These are phyloP conservation scores for Zygogramma bicolorata DNA, from an alignment of 2,888 invertebrate genomes.

Conservation along the genomic window DNA sequence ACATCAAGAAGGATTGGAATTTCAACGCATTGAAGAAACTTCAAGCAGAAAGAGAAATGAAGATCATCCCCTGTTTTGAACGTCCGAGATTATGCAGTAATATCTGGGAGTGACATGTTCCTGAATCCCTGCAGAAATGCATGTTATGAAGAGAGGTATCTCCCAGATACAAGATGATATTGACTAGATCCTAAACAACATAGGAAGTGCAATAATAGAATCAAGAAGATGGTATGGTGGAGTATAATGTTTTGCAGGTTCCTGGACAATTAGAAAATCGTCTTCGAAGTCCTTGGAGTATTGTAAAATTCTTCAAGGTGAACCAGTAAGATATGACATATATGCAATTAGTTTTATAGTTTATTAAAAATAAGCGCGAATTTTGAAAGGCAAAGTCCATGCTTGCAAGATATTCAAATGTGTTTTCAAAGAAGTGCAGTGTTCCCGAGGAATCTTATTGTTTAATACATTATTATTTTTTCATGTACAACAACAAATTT, in stretches of 20 bases:
- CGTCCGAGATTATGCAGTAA: background rate
- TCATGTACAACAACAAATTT: slow-evolving; percentile 41
- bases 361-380: slow-evolving; percentile 15
- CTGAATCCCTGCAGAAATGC: background rate
- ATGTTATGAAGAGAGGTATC: background rate
- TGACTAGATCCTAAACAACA: background rate
- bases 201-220: background rate
- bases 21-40: background rate
- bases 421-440: slow-evolving; percentile 39
- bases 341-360: slow-evolving; percentile 45
- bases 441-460: slow-evolving; percentile 35
- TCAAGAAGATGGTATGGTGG: background rate
- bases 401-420: slow-evolving; percentile 25
- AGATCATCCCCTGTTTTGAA: background rate
- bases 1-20: slow-evolving; percentile 8
- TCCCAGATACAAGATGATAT: background rate
- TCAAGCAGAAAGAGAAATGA: background rate
- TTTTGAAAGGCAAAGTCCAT: slow-evolving; percentile 14
- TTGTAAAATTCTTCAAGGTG: slow-evolving; percentile 4
- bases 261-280: background rate
- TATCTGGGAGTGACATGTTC: background rate
- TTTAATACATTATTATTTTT: slow-evolving; percentile 41
- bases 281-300: slow-evolving; percentile 11
- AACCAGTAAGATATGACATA: slow-evolving; percentile 24
- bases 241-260: slow-evolving; percentile 9